These are phyloP conservation scores for Drosophila trapezifrons DNA, from an alignment of 1,140 invertebrate species.

Conservation along the genomic window DNA sequence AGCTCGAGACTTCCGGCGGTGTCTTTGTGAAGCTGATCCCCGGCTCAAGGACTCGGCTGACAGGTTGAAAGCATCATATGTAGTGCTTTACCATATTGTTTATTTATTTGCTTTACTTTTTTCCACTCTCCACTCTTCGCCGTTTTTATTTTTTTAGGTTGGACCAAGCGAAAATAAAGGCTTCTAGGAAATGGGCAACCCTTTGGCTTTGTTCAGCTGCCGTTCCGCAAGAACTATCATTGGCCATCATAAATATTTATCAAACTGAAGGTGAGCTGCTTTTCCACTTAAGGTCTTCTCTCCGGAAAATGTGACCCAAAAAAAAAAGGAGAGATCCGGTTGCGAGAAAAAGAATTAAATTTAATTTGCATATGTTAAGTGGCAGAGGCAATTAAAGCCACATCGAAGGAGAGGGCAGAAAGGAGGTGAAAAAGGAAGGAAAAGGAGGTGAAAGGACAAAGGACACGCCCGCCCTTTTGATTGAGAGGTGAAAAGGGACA, in stretches of 20 bases:
- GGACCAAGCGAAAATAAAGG: slow-evolving; percentile 47
- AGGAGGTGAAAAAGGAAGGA: slow-evolving; percentile 1
- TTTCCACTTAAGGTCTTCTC: slow-evolving; percentile 60
- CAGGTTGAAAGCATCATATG: slow-evolving; percentile 50
- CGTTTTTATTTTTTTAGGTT: neutral
- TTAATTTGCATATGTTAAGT: slow-evolving; percentile 83
- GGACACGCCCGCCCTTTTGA: slow-evolving; percentile 50
- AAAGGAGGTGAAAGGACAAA: slow-evolving; percentile 22
- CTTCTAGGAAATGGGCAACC: slow-evolving; percentile 45
- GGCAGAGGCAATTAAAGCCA: slow-evolving; percentile 77
- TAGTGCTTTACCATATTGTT: slow-evolving; percentile 43
- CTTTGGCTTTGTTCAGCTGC: slow-evolving; percentile 46
- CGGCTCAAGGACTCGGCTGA: slow-evolving; percentile 42
- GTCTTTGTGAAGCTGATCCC: slow-evolving; percentile 62
- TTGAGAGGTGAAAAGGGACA: slow-evolving; percentile 63
- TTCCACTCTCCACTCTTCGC: neutral
- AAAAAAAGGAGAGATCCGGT: slow-evolving; percentile 7
- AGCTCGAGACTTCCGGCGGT: slow-evolving; percentile 68
- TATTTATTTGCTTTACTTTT: slow-evolving; percentile 49
- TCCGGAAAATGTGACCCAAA: slow-evolving; percentile 27
- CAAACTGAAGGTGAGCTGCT: slow-evolving; percentile 57
- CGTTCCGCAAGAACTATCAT: slow-evolving; percentile 23
- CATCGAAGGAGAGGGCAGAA: neutral
- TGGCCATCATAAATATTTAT: slow-evolving; percentile 76
- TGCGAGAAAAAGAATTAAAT: slow-evolving; percentile 55